Base-by-base conservation (phyloP, 1,140 invertebrate species). In the Agraylea sexmaculata region DNA sequence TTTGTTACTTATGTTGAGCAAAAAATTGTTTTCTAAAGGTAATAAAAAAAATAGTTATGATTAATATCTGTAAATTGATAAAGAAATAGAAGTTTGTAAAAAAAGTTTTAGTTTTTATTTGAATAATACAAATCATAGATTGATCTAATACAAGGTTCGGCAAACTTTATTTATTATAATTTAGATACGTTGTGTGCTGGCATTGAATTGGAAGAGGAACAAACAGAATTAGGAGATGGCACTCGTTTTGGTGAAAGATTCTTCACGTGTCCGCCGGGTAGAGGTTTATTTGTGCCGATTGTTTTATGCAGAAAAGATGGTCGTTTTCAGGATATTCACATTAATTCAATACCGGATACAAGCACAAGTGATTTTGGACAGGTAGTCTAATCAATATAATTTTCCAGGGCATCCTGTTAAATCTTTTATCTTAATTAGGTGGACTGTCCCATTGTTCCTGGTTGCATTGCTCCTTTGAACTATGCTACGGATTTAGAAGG, bases 201-300 rank as follows among this genome's bases (percentile, higher is more conserved):
- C 27, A 67, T 76, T 39, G 72, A 75, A 54, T 55, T 85, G 56
- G 84, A 87, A 57, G 76, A 87, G 53, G 77, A 85, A 59, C 74
- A 78, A 46, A 64, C 70, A 33, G 68, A 71, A 1, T 69, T 77
- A 37, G 80, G 77, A 18, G 83, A 92, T 71, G 89, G 87, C 36
- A 74, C 65, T 3, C 82, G 82, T 50, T 74, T 78, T 53, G 77
- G 79, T 4, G 55, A 70, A 31, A 70, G 76, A 29, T 76, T 80
- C 56, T 88, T 89, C 58, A 55, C 70, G 11, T 87, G 84, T 64
- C 67, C 70, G 13, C 67, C 73, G 23, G 71, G 75, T 7, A 76
- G 78, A 56, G 84, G 77, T 22, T 62, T 86, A 35, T 92, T 90
- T 62, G 80, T 86, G 16, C 74, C 77, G 17, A 61, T 87, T 10